These are phyloP conservation scores for Vidua chalybeata DNA, from an alignment of 2,113 vertebrate species.

Conservation along the genomic window DNA sequence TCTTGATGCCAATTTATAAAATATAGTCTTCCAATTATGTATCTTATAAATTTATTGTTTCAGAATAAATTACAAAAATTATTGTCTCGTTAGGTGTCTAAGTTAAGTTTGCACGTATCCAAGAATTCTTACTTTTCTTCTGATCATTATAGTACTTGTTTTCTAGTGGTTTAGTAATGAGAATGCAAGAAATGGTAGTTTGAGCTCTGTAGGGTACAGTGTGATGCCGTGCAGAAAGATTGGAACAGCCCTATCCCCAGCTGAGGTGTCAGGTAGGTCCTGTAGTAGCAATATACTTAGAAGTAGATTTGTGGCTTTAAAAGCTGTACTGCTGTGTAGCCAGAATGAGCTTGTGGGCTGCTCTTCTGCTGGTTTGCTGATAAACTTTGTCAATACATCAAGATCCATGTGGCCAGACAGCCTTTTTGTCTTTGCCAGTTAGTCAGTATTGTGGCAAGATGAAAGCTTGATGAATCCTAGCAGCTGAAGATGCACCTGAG, in stretches of 20 bases:
- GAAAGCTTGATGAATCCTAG: not conserved
- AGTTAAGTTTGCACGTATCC: not conserved
- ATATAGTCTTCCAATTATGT: not conserved
- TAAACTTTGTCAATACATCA: not conserved
- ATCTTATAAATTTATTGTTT: not conserved
- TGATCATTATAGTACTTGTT: not conserved
- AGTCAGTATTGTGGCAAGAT: not conserved
- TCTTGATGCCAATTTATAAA: not conserved
- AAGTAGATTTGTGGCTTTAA: not conserved
- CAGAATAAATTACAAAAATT: not conserved
- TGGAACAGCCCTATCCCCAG: not conserved
- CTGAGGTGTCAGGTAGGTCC: not conserved
- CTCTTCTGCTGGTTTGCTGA: not conserved
- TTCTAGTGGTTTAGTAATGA: not conserved
- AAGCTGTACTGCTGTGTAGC: not conserved
- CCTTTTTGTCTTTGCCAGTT: not conserved
- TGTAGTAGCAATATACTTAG: fast-evolving
- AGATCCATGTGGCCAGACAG: not conserved
- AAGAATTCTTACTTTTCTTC: not conserved
- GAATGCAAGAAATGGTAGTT: not conserved
- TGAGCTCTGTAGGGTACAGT: not conserved
- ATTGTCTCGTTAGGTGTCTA: not conserved
- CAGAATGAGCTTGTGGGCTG: not conserved
- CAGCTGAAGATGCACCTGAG: not conserved
- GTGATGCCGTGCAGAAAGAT: not conserved